phyloP scores from a whole-genome alignment of 2,888 invertebrate genomes.

The Aspidiotus rigidus region DNA sequence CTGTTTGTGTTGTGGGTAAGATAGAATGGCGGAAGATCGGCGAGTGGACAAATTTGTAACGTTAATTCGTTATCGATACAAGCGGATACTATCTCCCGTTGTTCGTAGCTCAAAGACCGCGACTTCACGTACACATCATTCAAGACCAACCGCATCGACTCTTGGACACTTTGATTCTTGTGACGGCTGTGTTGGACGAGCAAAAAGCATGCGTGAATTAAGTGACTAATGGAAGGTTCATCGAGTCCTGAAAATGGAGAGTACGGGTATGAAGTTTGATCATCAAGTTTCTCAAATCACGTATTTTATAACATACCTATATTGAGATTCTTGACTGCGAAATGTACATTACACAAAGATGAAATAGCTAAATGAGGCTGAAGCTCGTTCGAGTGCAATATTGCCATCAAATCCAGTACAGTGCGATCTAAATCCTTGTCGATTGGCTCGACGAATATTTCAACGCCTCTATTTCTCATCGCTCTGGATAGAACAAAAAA shows the following conservation, averaged over 20 bases:
- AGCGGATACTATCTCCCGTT: constrained; percentile 18
- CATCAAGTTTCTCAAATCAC: no score
- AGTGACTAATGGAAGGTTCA: constrained; percentile 16
- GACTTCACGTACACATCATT: constrained; percentile 58
- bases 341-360: constrained; percentile 20
- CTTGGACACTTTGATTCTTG: constrained; percentile 12
- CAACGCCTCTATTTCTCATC: constrained; percentile 96
- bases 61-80: constrained; percentile 3
- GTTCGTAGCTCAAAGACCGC: constrained; percentile 41
- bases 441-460: constrained; percentile 56
- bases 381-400: constrained; percentile 30
- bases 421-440: constrained; percentile 36
- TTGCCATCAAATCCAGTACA: constrained; percentile 29
- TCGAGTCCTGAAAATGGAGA: constrained; percentile 16
- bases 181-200: constrained; percentile 22
- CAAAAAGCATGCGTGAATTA: constrained; percentile 27
- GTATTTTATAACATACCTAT: constrained; percentile 8
- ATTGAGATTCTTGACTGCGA: constrained; percentile 11
- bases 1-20: constrained; percentile 3
- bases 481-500: constrained; percentile 51
- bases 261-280: no score
- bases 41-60: not conserved
- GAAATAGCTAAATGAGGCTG: constrained; percentile 35
- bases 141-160: constrained; percentile 53
- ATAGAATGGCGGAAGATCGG: constrained; percentile 9